Percentiles rank a stretch among this genome's conserved stretches.
Evolutionary conservation across 2,888 invertebrate species (phyloP).

Genomic region (Noctua comes): DNA sequence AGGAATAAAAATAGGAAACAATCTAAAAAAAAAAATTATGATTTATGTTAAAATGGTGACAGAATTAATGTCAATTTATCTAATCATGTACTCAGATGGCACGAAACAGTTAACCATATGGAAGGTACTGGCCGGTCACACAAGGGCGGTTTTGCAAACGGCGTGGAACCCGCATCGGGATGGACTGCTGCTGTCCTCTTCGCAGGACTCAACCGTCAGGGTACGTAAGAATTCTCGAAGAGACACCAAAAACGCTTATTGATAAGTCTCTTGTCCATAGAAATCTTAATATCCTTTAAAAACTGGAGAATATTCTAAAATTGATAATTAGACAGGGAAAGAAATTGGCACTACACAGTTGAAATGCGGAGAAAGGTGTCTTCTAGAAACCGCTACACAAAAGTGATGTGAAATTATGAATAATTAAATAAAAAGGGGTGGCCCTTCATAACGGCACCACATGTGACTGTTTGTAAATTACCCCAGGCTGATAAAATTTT

Average conservation of each 20-base stretch:
- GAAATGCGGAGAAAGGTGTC: too few species aligned
- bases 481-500: too few species aligned
- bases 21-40: not conserved
- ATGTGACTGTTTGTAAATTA: too few species aligned
- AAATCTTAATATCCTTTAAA: not conserved
- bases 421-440: too few species aligned
- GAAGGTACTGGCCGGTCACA: slow-evolving; percentile 88
- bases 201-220: slow-evolving; percentile 92
- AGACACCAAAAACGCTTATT: not conserved
- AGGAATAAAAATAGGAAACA: not conserved
- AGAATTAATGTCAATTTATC: not conserved
- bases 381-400: too few species aligned
- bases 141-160: slow-evolving; percentile 88
- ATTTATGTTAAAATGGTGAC: not conserved
- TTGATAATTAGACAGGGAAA: not conserved
- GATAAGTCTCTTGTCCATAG: not conserved
- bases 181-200: slow-evolving; percentile 92
- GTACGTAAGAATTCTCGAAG: slow-evolving; percentile 79
- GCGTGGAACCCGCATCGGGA: slow-evolving; percentile 93
- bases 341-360: too few species aligned
- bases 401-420: too few species aligned
- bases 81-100: slow-evolving; percentile 71
- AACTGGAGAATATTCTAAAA: not conserved
- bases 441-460: too few species aligned
- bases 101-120: slow-evolving; percentile 73